A percentile compares a stretch with the other conserved stretches of the same genome.
Evolutionary conservation across 2,113 vertebrate genomes (phyloP).

Genomic region (Athene noctua): DNA sequence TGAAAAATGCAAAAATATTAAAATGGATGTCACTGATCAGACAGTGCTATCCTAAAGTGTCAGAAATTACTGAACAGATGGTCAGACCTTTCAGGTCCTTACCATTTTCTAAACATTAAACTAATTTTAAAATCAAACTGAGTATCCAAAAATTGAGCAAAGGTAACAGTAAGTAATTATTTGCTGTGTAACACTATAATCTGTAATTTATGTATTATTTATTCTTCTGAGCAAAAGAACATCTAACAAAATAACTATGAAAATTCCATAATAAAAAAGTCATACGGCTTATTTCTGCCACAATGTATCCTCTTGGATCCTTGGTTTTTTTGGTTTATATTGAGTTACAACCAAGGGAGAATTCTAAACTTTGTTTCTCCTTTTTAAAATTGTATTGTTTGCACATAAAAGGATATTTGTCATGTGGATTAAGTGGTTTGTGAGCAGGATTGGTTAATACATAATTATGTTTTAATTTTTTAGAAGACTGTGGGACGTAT

Average conservation of each 20-base stretch:
- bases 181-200: neutral
- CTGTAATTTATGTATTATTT: neutral
- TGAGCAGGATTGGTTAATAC: constrained; percentile 4
- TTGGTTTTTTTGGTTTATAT: neutral
- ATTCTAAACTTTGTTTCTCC: neutral
- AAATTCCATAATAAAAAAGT: neutral
- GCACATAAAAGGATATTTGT: neutral
- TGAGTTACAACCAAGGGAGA: neutral
- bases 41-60: neutral
- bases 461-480: constrained; percentile 43
- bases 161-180: neutral
- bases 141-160: neutral
- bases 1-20: neutral
- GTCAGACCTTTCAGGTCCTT: neutral
- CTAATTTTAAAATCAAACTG: neutral
- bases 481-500: constrained; percentile 89
- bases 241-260: neutral
- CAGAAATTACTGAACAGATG: neutral
- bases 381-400: neutral
- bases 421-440: neutral
- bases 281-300: neutral
- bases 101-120: neutral
- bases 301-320: neutral
- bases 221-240: neutral
- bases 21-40: neutral